Evolutionary conservation across 2,113 vertebrate species (phyloP), one percentile per base, ranked within the genome.

Genomic region (Gymnobelideus leadbeateri): DNA sequence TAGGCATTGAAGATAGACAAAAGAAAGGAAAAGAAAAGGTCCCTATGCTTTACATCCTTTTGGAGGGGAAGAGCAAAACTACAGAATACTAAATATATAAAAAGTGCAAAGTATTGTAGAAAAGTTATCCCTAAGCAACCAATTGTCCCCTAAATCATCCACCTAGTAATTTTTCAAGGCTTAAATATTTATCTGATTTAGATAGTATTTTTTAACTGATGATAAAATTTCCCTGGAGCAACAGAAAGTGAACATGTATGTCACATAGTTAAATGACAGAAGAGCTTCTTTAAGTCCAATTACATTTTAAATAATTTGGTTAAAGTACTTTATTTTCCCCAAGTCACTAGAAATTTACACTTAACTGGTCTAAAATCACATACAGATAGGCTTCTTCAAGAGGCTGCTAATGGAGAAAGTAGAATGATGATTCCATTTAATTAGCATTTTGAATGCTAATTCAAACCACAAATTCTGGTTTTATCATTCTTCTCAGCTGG

Each of bases 281-380:
- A n/a, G 61, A 5, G 8, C 21, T 55, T 91, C 47, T 28, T 91
- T 95, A 94, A 89, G 37, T 49, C 10, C 92, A 96, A 55, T 93
- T 91, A 89, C 51, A 94, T 51, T 92, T 97, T 90, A 93, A 96
- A 89, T 94, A 11, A 93, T 55, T 93, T 92, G 43, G 61, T 53
- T 90, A 16, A 93, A 94, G 61, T 91, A 12, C 52, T 93, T 96
- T 90, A 92, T 61, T 43, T 91, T 55, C 91, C 26, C 24, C 6
- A 68, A 49, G 16, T 90, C 90, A 28, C 46, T 94, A 89, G 94
- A 94, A 91, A 90, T 92, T 91, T 89, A 92, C 12, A 47, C 1
- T 93, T 26, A 94, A 61, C 91, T 90, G 84, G 3, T 46, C 91
- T 96, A 91, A 43, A 91, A 11, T 53, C 51, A 52, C 21, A 52